Evolutionary conservation across 1,140 invertebrate genomes (phyloP), one percentile per base, ranked within the genome.

Genomic region (Cardiocondyla obscurior): DNA sequence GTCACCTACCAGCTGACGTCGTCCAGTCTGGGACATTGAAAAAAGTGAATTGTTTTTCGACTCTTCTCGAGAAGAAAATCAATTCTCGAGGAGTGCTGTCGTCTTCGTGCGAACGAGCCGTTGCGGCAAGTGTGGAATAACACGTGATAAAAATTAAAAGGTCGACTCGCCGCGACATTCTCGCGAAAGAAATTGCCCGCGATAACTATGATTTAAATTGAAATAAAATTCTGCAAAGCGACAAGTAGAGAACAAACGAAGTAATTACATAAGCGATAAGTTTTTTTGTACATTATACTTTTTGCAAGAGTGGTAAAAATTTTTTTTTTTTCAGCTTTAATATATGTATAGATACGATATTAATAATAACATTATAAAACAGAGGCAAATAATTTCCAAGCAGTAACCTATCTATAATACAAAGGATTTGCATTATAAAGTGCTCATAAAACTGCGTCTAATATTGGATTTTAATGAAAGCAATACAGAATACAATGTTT

Each of bases 11-110:
- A 87, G 53, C 85, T 88, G 86, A 76, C 85, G 85, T 72, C 70
- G 53, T 67, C 22, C 14, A 46, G 30, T 67, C 33, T 44, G 53
- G 70, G 39, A 86, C 73, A 83, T 86, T 86, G 85, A 86, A 86
- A 86, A 83, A 86, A 77, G 84, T 69, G 69, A 67, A 86, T 86
- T 74, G 84, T 82, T 86, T 76, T 86, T 82, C 70, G 33, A 42
- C 30, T 0, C 12, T 51, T 3, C 22, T 39, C 39, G 12, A 53
- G 36, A 67, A 53, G 60, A 67, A 79, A 79, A 67, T 67, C 25
- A 79, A 79, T 79, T 53, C n/a, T 30, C 60, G 19, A 39, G 62
- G n/a, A 53, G 22, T 3, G 16, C n/a, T 33, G 8, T 49, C 44
- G 28, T 22, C 22, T 22, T 64, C 30, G 60, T 8, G 19, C 30